A percentile compares a stretch with the other conserved stretches of the same genome.
phyloP scores from a whole-genome alignment of 2,888 invertebrate species.

The Caenorhabditis sp. region DNA sequence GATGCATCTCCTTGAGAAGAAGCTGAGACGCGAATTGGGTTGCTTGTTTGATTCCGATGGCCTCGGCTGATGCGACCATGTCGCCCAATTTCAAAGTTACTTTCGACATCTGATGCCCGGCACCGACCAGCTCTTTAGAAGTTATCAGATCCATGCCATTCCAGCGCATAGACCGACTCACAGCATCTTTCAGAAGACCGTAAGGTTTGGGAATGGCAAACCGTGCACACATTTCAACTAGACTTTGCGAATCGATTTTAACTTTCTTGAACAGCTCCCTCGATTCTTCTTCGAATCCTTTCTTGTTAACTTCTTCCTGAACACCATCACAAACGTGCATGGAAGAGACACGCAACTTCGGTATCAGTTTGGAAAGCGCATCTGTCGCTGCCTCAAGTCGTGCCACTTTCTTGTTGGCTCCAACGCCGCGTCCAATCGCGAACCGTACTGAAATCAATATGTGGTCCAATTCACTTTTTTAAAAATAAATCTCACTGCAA shows the following conservation, averaged over 20 bases:
- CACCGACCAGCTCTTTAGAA: slow-evolving; percentile 43
- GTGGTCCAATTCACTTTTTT: too few relatives aligned
- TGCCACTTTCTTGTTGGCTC: slow-evolving; percentile 96
- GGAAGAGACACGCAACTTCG: slow-evolving; percentile 35
- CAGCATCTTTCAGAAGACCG: slow-evolving; percentile 43
- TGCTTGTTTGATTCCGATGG: slow-evolving; percentile 95
- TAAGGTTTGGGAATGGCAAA: slow-evolving; percentile 50
- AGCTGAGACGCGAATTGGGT: slow-evolving; percentile 97
- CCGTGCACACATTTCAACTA: slow-evolving; percentile 39
- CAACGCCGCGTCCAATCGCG: slow-evolving; percentile 92
- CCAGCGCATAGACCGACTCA: slow-evolving; percentile 53
- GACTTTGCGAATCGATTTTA: slow-evolving; percentile 83
- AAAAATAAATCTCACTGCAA: too few relatives aligned
- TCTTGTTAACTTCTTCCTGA: slow-evolving; percentile 6
- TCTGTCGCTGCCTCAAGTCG: slow-evolving; percentile 90
- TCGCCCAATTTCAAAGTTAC: slow-evolving; percentile 85
- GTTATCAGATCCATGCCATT: slow-evolving; percentile 41
- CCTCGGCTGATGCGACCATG: slow-evolving; percentile 87
- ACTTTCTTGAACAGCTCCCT: slow-evolving; percentile 88
- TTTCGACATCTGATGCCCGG: slow-evolving; percentile 37
- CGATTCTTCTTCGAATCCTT: slow-evolving; percentile 61
- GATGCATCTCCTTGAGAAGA: slow-evolving; percentile 94
- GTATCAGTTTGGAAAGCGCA: slow-evolving; percentile 68
- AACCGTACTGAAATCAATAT: slow-evolving; percentile 85
- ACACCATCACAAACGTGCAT: slow-evolving; percentile 43